A percentile compares a stretch with the other conserved stretches of the same genome.
Conservation (phyloP, 2,113 vertebrate species). For the Rhipidura dahli region DNA sequence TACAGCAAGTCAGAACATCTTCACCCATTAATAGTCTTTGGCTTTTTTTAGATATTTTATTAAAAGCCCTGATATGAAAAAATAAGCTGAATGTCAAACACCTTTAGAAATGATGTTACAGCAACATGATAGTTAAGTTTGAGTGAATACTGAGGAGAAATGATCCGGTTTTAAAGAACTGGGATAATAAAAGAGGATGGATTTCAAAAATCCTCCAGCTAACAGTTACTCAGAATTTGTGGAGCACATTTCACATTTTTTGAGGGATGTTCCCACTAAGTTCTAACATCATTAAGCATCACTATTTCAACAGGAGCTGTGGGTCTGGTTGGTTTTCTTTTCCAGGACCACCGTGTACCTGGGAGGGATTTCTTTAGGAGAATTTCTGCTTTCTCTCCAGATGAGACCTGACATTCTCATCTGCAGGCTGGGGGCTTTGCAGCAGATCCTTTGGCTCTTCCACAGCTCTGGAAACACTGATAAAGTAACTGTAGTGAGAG, state of each 20-base stretch:
- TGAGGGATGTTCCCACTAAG: neutral
- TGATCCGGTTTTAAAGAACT: neutral
- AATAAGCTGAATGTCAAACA: slow-evolving; percentile 29
- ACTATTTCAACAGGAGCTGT: neutral
- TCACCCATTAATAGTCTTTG: neutral
- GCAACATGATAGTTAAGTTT: slow-evolving; percentile 4
- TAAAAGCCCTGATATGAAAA: neutral
- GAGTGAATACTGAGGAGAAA: slow-evolving; percentile 1
- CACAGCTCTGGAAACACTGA: neutral
- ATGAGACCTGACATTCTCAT: neutral
- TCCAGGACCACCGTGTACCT: neutral
- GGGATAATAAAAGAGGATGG: neutral
- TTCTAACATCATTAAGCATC: neutral
- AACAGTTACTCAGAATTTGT: neutral
- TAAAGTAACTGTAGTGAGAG: neutral
- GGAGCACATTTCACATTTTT: neutral
- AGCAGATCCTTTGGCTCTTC: neutral
- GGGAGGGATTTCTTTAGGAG: neutral
- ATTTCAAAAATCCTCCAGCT: neutral
- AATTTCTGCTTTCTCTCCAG: neutral
- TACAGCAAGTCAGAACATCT: neutral
- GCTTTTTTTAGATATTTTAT: neutral
- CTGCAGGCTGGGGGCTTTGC: neutral
- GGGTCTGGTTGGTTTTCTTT: neutral
- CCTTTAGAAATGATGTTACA: slow-evolving; percentile 46